Evolutionary conservation across 2,797 vertebrate genomes (phyloP).

Genomic region (Megalops cyprinoides): DNA sequence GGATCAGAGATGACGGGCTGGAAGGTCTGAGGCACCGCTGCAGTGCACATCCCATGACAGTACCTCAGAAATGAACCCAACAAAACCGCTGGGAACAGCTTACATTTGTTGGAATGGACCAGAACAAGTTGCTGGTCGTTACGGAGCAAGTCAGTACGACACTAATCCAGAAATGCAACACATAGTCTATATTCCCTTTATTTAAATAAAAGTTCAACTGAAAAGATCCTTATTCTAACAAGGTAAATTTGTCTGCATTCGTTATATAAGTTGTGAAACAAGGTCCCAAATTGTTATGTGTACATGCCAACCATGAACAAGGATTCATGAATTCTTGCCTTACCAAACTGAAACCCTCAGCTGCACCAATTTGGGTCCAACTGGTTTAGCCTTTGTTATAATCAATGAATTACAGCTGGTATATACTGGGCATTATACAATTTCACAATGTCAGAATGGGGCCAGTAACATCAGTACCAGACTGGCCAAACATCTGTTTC

Average conservation of each 20-base stretch:
- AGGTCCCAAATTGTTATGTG: constrained; percentile 43
- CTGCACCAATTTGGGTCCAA: constrained; percentile 48
- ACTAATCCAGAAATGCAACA: constrained; percentile 16
- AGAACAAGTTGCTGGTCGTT: background rate
- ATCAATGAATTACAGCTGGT: constrained; percentile 13
- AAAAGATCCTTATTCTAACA: constrained; percentile 16
- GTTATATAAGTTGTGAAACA: constrained; percentile 25
- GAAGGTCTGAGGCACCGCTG: background rate
- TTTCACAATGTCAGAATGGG: constrained; percentile 41
- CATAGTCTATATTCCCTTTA: constrained; percentile 41
- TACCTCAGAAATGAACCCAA: too few species aligned
- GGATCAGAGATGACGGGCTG: background rate
- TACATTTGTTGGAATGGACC: background rate
- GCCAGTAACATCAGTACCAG: constrained; percentile 54
- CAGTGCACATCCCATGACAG: too few species aligned
- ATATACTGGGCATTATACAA: background rate
- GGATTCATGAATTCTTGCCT: constrained; percentile 34
- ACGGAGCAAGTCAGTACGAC: background rate
- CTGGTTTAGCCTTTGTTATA: constrained; percentile 41
- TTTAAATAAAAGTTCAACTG: constrained; percentile 39
- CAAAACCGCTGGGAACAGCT: background rate
- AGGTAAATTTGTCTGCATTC: constrained; percentile 33
- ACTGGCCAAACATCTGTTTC: constrained; percentile 66
- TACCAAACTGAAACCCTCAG: constrained; percentile 23
- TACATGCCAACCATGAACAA: constrained; percentile 37